Conservation (phyloP, 2,113 vertebrate species). For the Chrysemys picta region DNA sequence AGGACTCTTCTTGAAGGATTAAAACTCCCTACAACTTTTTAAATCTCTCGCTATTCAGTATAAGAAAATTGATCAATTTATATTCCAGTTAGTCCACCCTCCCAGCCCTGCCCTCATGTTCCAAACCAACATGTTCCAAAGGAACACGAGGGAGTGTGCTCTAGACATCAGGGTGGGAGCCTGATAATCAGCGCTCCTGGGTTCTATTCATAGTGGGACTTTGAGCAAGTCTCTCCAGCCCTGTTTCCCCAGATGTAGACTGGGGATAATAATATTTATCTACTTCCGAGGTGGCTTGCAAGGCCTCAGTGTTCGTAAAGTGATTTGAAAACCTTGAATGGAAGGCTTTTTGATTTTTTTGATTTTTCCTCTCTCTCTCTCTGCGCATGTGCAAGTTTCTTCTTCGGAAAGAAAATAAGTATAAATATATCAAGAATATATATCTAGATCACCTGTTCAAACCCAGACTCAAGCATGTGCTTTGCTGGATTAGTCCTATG, state of each 20-base stretch:
- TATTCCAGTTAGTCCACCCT: background rate
- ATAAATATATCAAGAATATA: background rate
- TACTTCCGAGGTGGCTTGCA: background rate
- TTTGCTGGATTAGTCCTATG: background rate
- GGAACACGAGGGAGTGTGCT: background rate
- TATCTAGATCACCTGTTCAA: background rate
- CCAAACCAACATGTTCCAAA: background rate
- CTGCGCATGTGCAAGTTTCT: too few relatives aligned
- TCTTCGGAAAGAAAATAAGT: background rate
- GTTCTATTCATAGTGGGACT: background rate
- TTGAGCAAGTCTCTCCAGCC: background rate
- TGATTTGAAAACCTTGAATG: background rate
- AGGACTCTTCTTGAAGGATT: background rate
- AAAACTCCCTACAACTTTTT: background rate
- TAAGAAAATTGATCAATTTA: background rate
- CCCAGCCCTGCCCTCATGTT: background rate
- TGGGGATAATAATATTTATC: fast-evolving
- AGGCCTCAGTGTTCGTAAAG: background rate
- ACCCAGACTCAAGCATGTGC: background rate
- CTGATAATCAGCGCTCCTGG: background rate
- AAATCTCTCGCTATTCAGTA: background rate
- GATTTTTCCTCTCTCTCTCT: background rate
- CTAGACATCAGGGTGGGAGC: background rate
- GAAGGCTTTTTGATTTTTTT: background rate
- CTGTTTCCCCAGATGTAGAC: fast-evolving